Conservation (phyloP, 2,888 invertebrate genomes). For the Hemithea aestivaria region DNA sequence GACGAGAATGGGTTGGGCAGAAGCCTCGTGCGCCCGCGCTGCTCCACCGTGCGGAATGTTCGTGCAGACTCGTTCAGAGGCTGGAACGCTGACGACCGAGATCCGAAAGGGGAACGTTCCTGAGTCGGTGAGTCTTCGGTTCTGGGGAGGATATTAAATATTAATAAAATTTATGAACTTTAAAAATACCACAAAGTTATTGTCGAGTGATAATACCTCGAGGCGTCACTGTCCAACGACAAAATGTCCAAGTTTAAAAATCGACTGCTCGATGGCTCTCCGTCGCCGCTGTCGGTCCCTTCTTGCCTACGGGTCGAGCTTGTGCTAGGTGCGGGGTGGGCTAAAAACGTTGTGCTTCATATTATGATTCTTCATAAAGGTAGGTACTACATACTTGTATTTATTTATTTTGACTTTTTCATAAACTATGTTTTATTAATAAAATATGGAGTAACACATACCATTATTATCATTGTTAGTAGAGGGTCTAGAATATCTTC, state of each 20-base stretch:
- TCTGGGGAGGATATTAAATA: slow-evolving; percentile 37
- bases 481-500: slow-evolving; percentile 29
- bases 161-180: no score
- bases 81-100: slow-evolving; percentile 65
- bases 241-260: slow-evolving; percentile 59
- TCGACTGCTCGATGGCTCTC: slow-evolving; percentile 45
- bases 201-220: no score
- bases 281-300: slow-evolving; percentile 40
- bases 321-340: slow-evolving; percentile 41
- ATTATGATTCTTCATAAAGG: no score
- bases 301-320: slow-evolving; percentile 46
- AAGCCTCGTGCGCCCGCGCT: slow-evolving; percentile 51
- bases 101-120: slow-evolving; percentile 55
- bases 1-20: slow-evolving; percentile 67
- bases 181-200: no score
- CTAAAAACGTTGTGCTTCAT: no score
- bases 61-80: slow-evolving; percentile 52
- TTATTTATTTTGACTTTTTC: no score
- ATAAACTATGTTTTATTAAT: no score
- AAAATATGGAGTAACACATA: slow-evolving; percentile 20
- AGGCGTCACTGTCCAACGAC: slow-evolving; percentile 51
- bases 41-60: slow-evolving; percentile 49
- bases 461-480: slow-evolving; percentile 34
- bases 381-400: no score
- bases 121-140: slow-evolving; percentile 41